Base-by-base conservation (phyloP, 2,888 invertebrate genomes). In the Bombylius discolor region DNA sequence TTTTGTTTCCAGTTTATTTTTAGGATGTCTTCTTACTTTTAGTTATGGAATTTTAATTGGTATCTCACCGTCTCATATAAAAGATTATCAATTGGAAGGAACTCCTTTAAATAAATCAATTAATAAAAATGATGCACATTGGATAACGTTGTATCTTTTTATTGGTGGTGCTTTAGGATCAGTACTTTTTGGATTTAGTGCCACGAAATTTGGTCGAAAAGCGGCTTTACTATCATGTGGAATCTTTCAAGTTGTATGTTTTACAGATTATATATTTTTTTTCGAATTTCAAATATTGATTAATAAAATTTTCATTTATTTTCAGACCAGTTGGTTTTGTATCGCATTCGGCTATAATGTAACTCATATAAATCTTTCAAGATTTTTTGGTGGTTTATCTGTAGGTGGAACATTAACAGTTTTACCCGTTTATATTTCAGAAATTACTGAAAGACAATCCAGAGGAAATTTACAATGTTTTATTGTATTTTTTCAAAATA, bases 11-110 rank as follows among this genome's bases (percentile, higher is more conserved):
- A n/a, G 36, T 8, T 51, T 51, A 47, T 51, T 46, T 58, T 5
- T 51, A 71, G 71, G 70, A 12, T 65, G 64, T 53, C 56, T 71
- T 53, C 56, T 69, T n/a, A 67, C 66, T 47, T 61, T 71, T n/a
- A 71, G 70, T 23, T 71, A 69, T 60, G 71, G 71, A 6, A 52
- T 71, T 0, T 64, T 69, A 56, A 69, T 70, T 54, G 71, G 71
- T 47, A 65, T 71, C 1, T 70, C 71, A 0, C 67, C 72, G 5
- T 64, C 68, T 0, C 67, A 69, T 48, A 63, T 66, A 55, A 14
- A 58, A 4, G 59, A 68, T 11, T 71, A 71, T 54, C 67, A 70
- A 53, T 65, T 66, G 9, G 12, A 51, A 4, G 52, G 60, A 1
- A 67, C 67, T 0, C 70, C 72, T 0, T 56, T 72, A 0, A 63